phyloP scores from a whole-genome alignment of 2,113 vertebrate species.

The Etheostoma cragini region DNA sequence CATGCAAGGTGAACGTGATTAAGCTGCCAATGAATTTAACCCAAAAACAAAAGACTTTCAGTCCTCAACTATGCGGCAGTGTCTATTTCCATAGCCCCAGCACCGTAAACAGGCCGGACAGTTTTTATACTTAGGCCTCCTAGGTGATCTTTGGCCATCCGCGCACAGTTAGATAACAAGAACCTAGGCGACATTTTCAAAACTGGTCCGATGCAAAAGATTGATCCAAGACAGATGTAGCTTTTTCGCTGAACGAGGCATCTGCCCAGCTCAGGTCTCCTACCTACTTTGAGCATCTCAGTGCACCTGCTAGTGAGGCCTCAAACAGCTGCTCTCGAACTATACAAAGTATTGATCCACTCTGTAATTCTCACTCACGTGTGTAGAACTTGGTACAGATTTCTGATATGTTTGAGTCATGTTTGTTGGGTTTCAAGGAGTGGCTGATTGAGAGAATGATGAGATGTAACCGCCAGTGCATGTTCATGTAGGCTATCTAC shows the following conservation, averaged over 20 bases:
- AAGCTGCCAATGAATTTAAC: neutral
- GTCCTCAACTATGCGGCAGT: neutral
- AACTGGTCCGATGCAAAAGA: constrained; percentile 8
- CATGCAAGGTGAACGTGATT: neutral
- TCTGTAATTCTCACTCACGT: constrained; percentile 55
- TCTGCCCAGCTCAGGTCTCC: constrained; percentile 54
- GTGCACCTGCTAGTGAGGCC: constrained; percentile 47
- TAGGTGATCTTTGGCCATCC: neutral
- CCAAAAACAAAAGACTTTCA: constrained; percentile 2
- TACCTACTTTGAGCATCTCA: constrained; percentile 42
- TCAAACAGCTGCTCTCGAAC: constrained; percentile 73
- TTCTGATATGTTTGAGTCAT: constrained; percentile 35
- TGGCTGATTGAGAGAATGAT: constrained; percentile 4
- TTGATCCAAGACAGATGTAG: constrained; percentile 47
- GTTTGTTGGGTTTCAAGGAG: constrained; percentile 25
- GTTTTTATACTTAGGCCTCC: neutral
- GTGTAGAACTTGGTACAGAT: constrained; percentile 20
- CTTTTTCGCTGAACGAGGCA: constrained; percentile 34
- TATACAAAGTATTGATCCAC: constrained; percentile 73
- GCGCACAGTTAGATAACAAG: constrained; percentile 17
- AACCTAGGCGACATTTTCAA: neutral
- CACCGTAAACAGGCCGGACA: neutral
- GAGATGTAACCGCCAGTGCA: neutral
- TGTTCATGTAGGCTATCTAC: neutral
- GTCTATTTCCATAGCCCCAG: constrained; percentile 20